phyloP scores from a whole-genome alignment of 2,113 vertebrate genomes.

The Oreochromis tanganicae region DNA sequence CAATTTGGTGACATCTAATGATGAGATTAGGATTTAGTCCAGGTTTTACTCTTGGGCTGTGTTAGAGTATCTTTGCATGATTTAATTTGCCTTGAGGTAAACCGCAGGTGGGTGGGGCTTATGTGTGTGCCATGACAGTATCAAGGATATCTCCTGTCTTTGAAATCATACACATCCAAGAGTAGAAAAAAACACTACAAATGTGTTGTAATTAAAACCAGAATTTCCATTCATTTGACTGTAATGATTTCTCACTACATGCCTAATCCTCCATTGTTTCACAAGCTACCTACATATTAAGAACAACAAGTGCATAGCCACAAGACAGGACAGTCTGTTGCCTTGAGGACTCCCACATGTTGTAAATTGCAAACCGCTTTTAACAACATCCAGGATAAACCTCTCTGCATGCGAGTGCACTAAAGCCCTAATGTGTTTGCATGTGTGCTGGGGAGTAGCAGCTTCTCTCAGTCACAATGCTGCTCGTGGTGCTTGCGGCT shows the following conservation, averaged over 20 bases:
- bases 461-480: constrained; percentile 27
- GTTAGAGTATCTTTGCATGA: neutral
- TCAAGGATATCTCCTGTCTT: neutral
- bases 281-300: neutral
- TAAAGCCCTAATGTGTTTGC: neutral
- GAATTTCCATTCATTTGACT: neutral
- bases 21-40: neutral
- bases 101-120: neutral
- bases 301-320: neutral
- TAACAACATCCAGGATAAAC: neutral
- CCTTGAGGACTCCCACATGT: neutral
- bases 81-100: neutral
- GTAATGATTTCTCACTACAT: neutral
- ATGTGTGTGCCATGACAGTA: neutral
- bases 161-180: neutral
- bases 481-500: constrained; percentile 41
- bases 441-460: constrained; percentile 22
- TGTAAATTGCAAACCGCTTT: constrained; percentile 12
- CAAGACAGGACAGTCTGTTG: neutral
- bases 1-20: neutral
- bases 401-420: neutral
- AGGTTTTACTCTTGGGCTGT: neutral
- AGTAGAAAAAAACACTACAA: neutral
- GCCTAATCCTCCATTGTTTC: neutral
- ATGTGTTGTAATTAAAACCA: neutral